These are phyloP conservation scores for Drosophila emarginata DNA, from an alignment of 2,888 invertebrate genomes.

Conservation along the genomic window DNA sequence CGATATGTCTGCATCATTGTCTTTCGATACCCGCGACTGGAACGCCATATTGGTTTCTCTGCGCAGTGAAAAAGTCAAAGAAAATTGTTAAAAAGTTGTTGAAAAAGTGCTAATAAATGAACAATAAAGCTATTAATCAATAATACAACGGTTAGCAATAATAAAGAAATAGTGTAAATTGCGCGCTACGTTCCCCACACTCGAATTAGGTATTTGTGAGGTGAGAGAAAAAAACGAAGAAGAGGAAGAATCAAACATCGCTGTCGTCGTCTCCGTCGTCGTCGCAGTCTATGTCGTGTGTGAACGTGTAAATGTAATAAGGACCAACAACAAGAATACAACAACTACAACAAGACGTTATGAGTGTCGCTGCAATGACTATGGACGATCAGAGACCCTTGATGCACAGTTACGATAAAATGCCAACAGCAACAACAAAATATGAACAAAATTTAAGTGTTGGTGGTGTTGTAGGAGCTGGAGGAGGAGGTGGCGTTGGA, in stretches of 20 bases:
- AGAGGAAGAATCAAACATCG: constrained; percentile 40
- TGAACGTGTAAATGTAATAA: constrained; percentile 39
- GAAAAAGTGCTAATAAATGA: constrained; percentile 65
- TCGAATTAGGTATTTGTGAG: constrained; percentile 30
- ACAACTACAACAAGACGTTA: constrained; percentile 48
- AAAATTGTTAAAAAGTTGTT: constrained; percentile 51
- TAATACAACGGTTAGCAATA: constrained; percentile 49
- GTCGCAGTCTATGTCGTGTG: constrained; percentile 32
- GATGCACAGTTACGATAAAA: constrained; percentile 81
- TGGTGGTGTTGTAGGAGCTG: constrained; percentile 42
- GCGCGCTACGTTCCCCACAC: constrained; percentile 48
- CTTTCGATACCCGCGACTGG: not conserved
- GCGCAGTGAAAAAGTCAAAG: constrained; percentile 57
- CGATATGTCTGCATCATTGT: not conserved
- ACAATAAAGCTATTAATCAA: constrained; percentile 63
- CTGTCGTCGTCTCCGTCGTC: constrained; percentile 39
- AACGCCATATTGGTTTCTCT: constrained; percentile 43
- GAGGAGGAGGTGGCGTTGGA: constrained; percentile 46
- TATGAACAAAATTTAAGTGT: constrained; percentile 75
- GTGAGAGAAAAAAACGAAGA: constrained; percentile 20
- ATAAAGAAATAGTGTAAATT: constrained; percentile 61
- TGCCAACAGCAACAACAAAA: constrained; percentile 68
- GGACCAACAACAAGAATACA: constrained; percentile 49
- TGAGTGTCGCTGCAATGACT: constrained; percentile 82
- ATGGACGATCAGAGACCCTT: constrained; percentile 82